Conservation (phyloP, 1,140 invertebrate species). For the Harpegnathos saltator region DNA sequence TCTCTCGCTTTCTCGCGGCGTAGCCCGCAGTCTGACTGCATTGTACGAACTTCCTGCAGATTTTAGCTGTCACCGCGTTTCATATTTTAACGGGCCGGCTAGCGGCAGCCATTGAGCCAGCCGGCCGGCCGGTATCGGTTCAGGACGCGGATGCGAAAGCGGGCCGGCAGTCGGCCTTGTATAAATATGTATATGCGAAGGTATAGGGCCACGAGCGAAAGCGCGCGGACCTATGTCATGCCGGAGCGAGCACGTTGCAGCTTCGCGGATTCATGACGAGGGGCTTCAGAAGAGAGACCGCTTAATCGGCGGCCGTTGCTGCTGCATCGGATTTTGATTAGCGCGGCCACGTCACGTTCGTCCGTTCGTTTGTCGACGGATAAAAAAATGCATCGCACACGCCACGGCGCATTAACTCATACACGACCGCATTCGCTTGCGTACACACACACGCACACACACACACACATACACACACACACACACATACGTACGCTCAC, state of each 20-base stretch:
- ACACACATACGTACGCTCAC: background rate
- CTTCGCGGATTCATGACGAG: conserved; percentile 47
- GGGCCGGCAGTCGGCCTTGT: conserved; percentile 15
- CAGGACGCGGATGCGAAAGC: conserved; percentile 30
- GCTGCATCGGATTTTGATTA: conserved; percentile 74
- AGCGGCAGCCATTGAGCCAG: background rate
- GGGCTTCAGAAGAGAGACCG: conserved; percentile 52
- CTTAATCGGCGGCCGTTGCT: conserved; percentile 68
- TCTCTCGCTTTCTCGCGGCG: conserved; percentile 12
- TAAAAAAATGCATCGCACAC: conserved; percentile 63
- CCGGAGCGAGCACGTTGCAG: conserved; percentile 18
- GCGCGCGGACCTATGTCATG: conserved; percentile 32
- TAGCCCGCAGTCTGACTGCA: conserved; percentile 54
- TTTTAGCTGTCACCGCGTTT: conserved; percentile 54
- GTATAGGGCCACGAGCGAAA: conserved; percentile 1
- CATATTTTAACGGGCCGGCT: conserved; percentile 48
- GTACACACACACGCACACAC: background rate
- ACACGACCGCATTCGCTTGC: background rate
- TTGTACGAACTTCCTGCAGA: conserved; percentile 55
- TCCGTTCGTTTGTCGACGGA: conserved; percentile 68
- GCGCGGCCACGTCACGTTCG: conserved; percentile 67
- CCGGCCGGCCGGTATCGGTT: background rate
- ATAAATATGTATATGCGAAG: conserved; percentile 60
- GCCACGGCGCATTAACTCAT: conserved; percentile 46
- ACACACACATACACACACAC: background rate